phyloP scores from a whole-genome alignment of 1,140 invertebrate species.

The Pogonomyrmex californicus region DNA sequence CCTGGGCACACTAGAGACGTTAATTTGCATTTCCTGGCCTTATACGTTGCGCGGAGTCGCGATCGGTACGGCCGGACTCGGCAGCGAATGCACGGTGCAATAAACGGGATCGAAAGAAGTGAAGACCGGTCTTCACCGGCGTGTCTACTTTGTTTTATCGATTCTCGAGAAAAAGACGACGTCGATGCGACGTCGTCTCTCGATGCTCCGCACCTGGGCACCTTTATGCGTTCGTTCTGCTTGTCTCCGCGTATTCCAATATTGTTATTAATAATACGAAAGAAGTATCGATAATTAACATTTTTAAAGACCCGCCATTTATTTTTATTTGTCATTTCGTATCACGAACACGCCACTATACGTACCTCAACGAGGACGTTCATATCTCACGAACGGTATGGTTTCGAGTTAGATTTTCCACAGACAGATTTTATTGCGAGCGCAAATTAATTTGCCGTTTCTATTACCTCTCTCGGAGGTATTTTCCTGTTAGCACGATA shows the following conservation, averaged over 20 bases:
- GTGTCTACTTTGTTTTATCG: constrained; percentile 68
- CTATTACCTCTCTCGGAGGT: not conserved
- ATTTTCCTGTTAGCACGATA: constrained; percentile 16
- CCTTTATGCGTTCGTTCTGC: not conserved
- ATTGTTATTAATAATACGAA: constrained; percentile 51
- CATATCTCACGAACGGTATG: not conserved
- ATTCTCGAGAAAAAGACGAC: constrained; percentile 26
- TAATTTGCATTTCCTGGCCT: constrained; percentile 78
- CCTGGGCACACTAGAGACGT: constrained; percentile 72
- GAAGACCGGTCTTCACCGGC: constrained; percentile 24
- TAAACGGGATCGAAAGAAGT: constrained; percentile 67
- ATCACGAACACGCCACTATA: not conserved
- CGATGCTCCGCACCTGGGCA: not conserved
- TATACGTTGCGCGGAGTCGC: constrained; percentile 38
- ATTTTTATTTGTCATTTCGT: constrained; percentile 49
- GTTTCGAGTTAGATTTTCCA: not conserved
- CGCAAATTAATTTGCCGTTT: constrained; percentile 62
- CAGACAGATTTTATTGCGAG: not conserved
- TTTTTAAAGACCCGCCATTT: constrained; percentile 46
- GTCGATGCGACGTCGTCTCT: not conserved
- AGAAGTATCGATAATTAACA: constrained; percentile 65
- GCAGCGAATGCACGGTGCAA: constrained; percentile 26
- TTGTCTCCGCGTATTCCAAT: not conserved
- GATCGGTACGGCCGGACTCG: constrained; percentile 49
- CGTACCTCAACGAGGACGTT: constrained; percentile 33